Evolutionary conservation across 2,888 invertebrate species (phyloP).

Genomic region (Polydrusus pterygomalis): DNA sequence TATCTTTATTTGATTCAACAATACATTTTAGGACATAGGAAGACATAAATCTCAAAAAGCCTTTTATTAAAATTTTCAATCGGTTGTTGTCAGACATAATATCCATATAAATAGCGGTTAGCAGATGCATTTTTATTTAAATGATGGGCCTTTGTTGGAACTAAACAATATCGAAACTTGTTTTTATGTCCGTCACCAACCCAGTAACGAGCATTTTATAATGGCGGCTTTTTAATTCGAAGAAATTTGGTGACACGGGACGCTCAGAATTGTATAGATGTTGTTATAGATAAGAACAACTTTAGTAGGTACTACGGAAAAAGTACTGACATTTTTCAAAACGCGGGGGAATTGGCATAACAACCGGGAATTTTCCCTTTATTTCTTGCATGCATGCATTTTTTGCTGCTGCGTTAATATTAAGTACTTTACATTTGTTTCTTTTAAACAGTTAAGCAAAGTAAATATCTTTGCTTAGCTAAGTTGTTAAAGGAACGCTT

Average conservation of each 20-base stretch:
- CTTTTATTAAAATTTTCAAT: constrained; percentile 12
- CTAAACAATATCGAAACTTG: constrained; percentile 13
- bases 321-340: too few species aligned
- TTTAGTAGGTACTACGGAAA: too few species aligned
- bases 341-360: too few species aligned
- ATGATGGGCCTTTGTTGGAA: constrained; percentile 23
- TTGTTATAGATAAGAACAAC: too few species aligned
- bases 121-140: constrained; percentile 25
- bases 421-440: too few species aligned
- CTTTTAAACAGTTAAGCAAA: too few species aligned
- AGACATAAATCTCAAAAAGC: constrained; percentile 12
- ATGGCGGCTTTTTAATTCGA: background rate
- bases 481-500: too few species aligned
- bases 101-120: constrained; percentile 11
- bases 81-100: constrained; percentile 17
- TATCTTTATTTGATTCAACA: background rate
- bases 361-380: too few species aligned
- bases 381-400: too few species aligned
- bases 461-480: too few species aligned
- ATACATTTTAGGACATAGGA: constrained; percentile 4
- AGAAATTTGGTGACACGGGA: background rate
- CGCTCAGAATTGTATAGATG: too few species aligned
- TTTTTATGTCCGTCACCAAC: constrained; percentile 6
- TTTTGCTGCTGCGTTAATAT: too few species aligned
- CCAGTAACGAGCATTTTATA: background rate